phyloP scores from a whole-genome alignment of 1,140 invertebrate species.

The Cotesia vestalis region DNA sequence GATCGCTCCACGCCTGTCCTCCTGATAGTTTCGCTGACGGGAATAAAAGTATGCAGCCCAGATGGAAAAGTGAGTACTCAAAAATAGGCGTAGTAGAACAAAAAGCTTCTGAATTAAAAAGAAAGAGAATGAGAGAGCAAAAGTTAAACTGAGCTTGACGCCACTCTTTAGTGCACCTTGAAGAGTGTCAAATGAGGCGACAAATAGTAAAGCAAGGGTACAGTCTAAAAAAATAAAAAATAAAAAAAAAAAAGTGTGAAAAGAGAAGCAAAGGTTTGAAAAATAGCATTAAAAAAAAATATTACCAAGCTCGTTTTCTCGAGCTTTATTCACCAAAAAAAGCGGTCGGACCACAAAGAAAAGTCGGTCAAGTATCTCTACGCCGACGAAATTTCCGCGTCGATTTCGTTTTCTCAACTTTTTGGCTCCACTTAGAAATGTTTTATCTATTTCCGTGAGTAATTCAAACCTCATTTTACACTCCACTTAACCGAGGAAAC shows the following conservation, averaged over 20 bases:
- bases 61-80: slow-evolving; percentile 76
- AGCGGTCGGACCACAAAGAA: slow-evolving; percentile 45
- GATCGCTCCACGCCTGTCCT: slow-evolving; percentile 75
- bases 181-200: slow-evolving; percentile 2
- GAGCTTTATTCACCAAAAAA: slow-evolving; percentile 3
- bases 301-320: neutral
- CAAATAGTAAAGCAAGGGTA: neutral
- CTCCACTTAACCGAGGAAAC: neutral
- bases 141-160: slow-evolving; percentile 23
- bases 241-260: neutral
- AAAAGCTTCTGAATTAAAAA: neutral
- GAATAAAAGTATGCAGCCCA: slow-evolving; percentile 84
- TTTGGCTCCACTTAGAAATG: slow-evolving; percentile 4
- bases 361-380: slow-evolving; percentile 50
- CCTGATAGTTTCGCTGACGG: slow-evolving; percentile 77
- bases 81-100: neutral
- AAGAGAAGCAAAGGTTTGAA: neutral
- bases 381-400: slow-evolving; percentile 36
- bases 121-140: slow-evolving; percentile 1
- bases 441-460: slow-evolving; percentile 21
- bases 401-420: slow-evolving; percentile 22
- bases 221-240: neutral
- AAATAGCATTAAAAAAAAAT: neutral
- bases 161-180: neutral
- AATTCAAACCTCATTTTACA: slow-evolving; percentile 22